A percentile compares a stretch with the other conserved stretches of the same genome.
phyloP scores from a whole-genome alignment of 2,888 invertebrate genomes.

The Lasioglossum marginatum region DNA sequence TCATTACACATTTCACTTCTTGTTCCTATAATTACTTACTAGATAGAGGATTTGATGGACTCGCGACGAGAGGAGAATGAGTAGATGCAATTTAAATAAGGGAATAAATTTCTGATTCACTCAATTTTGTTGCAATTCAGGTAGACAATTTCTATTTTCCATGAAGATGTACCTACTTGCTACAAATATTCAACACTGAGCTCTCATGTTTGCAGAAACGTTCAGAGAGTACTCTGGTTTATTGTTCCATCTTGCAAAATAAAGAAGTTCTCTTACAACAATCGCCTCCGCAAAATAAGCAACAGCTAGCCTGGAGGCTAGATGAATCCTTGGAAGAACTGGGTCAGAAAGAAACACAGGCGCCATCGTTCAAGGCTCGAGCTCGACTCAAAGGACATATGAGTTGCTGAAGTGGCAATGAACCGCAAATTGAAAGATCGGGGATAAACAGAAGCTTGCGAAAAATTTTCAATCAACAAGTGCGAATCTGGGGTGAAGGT shows the following conservation, averaged over 20 bases:
- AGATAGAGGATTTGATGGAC: no score
- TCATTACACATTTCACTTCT: no score
- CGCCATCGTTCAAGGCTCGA: not conserved
- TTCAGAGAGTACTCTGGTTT: no score
- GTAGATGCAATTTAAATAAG: no score
- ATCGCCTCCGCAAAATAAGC: not conserved
- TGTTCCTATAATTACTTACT: no score
- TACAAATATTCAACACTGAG: no score
- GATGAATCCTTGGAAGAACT: not conserved
- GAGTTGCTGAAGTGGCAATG: not conserved
- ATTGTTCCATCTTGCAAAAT: not conserved
- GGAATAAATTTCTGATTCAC: no score
- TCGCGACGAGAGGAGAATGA: no score
- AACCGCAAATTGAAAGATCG: not conserved
- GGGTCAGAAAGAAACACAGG: not conserved
- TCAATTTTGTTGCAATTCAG: no score
- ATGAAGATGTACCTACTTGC: no score
- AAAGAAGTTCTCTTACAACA: not conserved
- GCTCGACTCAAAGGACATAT: not conserved
- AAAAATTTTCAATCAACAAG: slow-evolving; percentile 57
- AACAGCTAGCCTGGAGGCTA: not conserved
- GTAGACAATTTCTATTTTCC: no score
- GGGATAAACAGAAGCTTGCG: not conserved
- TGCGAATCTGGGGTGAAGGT: slow-evolving; percentile 14
- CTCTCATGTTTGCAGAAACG: no score